A percentile compares a stretch with the other conserved stretches of the same genome.
Evolutionary conservation across 2,888 invertebrate species (phyloP).

Genomic region (Melikaiella ostensackeni): DNA sequence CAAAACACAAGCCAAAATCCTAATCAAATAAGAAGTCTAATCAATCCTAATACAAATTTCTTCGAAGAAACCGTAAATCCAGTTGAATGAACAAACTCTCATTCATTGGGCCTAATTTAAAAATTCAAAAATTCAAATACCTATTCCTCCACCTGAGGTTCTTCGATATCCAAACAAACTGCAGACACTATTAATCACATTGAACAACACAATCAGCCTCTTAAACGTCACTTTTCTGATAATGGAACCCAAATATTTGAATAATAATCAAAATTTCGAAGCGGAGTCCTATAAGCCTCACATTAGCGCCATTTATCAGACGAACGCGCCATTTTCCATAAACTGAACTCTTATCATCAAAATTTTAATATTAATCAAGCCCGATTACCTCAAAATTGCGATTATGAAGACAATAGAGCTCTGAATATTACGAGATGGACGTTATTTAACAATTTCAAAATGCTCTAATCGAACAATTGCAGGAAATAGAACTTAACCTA

Average conservation of each 20-base stretch:
- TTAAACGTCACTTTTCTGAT: background rate
- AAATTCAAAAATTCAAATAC: conserved; percentile 76
- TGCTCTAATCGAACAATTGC: conserved; percentile 7
- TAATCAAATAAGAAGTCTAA: background rate
- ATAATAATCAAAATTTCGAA: conserved; percentile 63
- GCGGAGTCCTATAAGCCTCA: conserved; percentile 58
- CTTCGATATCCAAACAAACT: conserved; percentile 1
- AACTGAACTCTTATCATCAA: conserved; percentile 58
- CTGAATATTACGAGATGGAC: background rate
- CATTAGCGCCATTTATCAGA: conserved; percentile 76
- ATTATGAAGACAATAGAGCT: background rate
- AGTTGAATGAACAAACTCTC: conserved; percentile 30
- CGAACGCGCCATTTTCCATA: conserved; percentile 76
- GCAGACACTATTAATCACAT: background rate
- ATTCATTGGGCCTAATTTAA: conserved; percentile 64
- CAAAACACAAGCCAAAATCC: background rate
- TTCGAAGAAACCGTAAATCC: conserved; percentile 17
- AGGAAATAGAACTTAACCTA: conserved; percentile 67
- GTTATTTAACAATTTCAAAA: conserved; percentile 2
- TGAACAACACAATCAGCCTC: background rate
- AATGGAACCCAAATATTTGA: conserved; percentile 58
- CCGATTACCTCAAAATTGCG: background rate
- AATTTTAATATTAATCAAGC: conserved; percentile 46
- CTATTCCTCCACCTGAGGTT: conserved; percentile 35
- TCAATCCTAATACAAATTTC: conserved; percentile 20